Evolutionary conservation across 2,797 vertebrate species (phyloP).

Genomic region (Picus viridis): DNA sequence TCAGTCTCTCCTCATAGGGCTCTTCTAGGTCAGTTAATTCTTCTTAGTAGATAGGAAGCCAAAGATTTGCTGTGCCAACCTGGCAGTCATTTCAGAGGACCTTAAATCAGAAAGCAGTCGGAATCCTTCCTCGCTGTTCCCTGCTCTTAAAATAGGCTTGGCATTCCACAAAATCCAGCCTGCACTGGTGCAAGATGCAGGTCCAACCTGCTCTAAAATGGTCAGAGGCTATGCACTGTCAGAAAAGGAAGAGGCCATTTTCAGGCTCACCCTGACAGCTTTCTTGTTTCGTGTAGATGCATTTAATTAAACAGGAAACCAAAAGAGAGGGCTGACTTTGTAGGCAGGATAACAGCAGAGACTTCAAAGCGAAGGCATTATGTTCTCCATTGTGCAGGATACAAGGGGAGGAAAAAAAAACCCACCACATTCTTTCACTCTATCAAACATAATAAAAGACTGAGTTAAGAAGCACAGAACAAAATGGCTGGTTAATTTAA

Average conservation of each 20-base stretch:
- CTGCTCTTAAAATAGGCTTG: neutral
- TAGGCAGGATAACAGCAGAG: constrained; percentile 50
- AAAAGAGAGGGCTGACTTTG: constrained; percentile 61
- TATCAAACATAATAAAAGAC: constrained; percentile 67
- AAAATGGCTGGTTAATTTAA: constrained; percentile 65
- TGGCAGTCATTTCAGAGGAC: neutral
- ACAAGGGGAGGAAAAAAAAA: constrained; percentile 69
- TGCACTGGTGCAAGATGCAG: neutral
- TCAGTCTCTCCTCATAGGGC: too few species aligned
- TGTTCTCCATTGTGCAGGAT: constrained; percentile 69
- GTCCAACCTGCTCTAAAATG: neutral
- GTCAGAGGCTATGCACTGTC: neutral
- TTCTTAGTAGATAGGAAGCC: neutral
- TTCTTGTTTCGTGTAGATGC: constrained; percentile 22
- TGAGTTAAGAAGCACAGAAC: constrained; percentile 51
- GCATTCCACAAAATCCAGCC: neutral
- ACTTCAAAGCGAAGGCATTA: constrained; percentile 72
- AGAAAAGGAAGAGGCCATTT: constrained; percentile 10
- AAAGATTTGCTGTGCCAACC: neutral
- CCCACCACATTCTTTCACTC: constrained; percentile 56
- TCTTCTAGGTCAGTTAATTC: neutral
- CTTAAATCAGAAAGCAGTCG: neutral
- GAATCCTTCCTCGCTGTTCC: neutral
- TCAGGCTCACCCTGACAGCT: constrained; percentile 4
- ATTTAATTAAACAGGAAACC: constrained; percentile 71